These are phyloP conservation scores for Pteruthius melanotis DNA, from an alignment of 2,113 vertebrate genomes.

Conservation along the genomic window DNA sequence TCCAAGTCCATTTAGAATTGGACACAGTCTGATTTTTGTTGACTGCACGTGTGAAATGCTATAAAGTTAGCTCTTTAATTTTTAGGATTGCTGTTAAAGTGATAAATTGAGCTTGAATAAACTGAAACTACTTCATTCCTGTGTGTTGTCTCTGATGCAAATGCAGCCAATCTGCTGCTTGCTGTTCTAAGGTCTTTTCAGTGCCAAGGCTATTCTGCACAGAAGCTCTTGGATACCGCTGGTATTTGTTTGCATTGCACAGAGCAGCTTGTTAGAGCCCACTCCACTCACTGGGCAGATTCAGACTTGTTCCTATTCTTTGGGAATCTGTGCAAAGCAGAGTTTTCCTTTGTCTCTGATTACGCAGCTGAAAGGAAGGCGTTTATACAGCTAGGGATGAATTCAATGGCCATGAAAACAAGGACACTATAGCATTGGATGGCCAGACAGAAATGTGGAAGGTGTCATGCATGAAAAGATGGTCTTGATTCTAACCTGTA, in stretches of 20 bases:
- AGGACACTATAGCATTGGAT: neutral
- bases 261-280: neutral
- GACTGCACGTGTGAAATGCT: neutral
- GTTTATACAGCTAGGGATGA: neutral
- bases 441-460: neutral
- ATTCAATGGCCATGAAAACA: neutral
- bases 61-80: neutral
- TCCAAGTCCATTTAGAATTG: neutral
- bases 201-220: conserved; percentile 43
- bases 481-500: neutral
- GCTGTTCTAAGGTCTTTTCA: neutral
- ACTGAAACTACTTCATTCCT: neutral
- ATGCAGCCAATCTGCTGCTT: neutral
- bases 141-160: neutral
- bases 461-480: neutral
- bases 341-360: conserved; percentile 9
- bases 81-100: conserved; percentile 1
- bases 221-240: neutral
- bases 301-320: conserved; percentile 9
- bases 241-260: conserved; percentile 35
- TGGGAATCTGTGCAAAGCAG: neutral
- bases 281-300: neutral
- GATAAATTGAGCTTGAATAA: conserved; percentile 19
- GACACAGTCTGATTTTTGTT: neutral
- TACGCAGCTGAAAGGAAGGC: neutral